Conservation (phyloP, 2,888 invertebrate genomes). For the Pogonocherus hispidulus region DNA sequence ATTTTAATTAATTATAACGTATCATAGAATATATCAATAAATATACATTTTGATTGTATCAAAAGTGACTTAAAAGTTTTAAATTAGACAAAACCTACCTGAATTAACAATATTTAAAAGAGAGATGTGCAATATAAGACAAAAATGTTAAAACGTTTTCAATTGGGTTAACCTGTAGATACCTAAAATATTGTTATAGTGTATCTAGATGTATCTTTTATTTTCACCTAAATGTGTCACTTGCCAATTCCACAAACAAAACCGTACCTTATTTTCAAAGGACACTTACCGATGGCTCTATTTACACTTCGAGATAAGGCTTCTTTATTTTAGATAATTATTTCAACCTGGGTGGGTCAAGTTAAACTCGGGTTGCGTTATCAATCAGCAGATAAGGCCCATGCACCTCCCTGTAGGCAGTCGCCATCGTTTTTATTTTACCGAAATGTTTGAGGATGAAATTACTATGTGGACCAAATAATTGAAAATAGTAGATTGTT, state of each 20-base stretch:
- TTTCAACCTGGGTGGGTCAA: conserved; percentile 36
- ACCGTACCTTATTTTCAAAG: not conserved
- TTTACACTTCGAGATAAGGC: conserved; percentile 25
- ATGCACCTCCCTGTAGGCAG: conserved; percentile 19
- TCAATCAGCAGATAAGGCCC: conserved; percentile 34
- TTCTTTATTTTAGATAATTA: conserved; percentile 35
- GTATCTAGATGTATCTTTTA: not conserved
- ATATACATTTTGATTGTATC: too few relatives aligned
- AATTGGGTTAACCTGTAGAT: too few relatives aligned
- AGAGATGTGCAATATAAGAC: too few relatives aligned
- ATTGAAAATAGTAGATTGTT: too few relatives aligned
- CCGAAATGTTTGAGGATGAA: conserved; percentile 25
- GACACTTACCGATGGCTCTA: conserved; percentile 24
- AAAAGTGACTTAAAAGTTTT: too few relatives aligned
- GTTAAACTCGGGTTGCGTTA: conserved; percentile 24
- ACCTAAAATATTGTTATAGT: too few relatives aligned
- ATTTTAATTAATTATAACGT: too few relatives aligned
- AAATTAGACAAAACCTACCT: too few relatives aligned
- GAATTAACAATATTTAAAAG: too few relatives aligned
- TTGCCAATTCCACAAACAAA: not conserved
- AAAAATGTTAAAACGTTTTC: too few relatives aligned
- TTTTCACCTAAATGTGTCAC: not conserved
- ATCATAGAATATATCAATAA: too few relatives aligned
- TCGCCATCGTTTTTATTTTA: conserved; percentile 18
- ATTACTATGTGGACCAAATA: not conserved